Percentiles rank a stretch among this genome's conserved stretches.
These are phyloP conservation scores for Psittacula derbiana DNA, from an alignment of 2,797 vertebrate genomes.

Conservation along the genomic window DNA sequence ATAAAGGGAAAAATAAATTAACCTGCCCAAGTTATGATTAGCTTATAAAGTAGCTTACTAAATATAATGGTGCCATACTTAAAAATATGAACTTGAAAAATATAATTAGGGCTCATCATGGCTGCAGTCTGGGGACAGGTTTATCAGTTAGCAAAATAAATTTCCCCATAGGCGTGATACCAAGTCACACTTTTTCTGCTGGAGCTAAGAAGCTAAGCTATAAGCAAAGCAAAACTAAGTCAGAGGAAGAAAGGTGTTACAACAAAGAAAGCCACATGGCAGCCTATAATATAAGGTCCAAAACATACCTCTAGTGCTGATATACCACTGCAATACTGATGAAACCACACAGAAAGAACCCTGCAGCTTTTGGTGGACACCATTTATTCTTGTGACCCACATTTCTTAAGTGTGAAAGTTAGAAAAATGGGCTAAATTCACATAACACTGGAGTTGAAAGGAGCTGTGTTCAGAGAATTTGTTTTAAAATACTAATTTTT, in stretches of 20 bases:
- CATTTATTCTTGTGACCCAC: background rate
- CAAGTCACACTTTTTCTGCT: background rate
- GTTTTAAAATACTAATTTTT: conserved; percentile 1
- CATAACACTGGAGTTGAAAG: background rate
- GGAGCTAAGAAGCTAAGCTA: background rate
- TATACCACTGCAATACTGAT: background rate
- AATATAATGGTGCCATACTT: background rate
- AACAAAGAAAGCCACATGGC: background rate
- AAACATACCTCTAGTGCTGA: background rate
- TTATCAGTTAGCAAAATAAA: background rate
- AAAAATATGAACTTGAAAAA: background rate
- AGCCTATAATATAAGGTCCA: background rate
- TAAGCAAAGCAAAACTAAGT: background rate
- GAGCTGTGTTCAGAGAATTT: background rate
- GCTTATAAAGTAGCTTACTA: background rate
- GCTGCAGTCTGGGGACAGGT: background rate
- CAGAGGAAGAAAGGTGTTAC: background rate
- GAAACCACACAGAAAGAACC: background rate
- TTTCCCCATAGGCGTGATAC: background rate
- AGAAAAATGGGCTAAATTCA: background rate
- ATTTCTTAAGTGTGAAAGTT: background rate
- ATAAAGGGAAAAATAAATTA: background rate
- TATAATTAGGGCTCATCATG: background rate
- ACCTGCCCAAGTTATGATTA: background rate
- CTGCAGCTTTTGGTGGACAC: background rate